Base-by-base conservation (phyloP, 2,888 invertebrate species). In the Phanerotoma sp. region DNA sequence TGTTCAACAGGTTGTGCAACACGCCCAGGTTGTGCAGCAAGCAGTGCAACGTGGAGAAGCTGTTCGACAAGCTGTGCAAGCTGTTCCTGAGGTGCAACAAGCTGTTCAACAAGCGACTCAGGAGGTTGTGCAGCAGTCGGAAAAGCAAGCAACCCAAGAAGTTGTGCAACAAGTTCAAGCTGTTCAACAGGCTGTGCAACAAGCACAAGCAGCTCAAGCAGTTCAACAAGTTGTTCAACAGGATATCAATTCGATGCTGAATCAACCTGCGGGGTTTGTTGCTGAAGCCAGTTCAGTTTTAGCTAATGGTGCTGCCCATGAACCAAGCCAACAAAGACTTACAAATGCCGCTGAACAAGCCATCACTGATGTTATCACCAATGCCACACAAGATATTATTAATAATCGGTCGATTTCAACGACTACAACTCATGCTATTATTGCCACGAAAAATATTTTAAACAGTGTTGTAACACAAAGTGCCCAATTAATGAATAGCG, bases 221-320 rank as follows among this genome's bases (percentile, higher is more conserved):
- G 74, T 77, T 74, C 76, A 77, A 28, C 75, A 77, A 13, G 77
- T 76, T 0, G 77, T 77, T 2, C 75, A 77, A n/a, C 76, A 77
- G 54, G 77, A 77, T 42, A 77, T 77, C 3, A 72, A 74, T 1
- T 74, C 74, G 3, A 74, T 77, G 70, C 56, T 77, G 11, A 74
- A 67, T 38, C 75, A 76, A 33, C 74, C 76, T 0, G 76, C 73
- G 0, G 71, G 74, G 4, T 75, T 77, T 35, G 75, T 77, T 1
- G 77, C 72, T 0, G 76, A 77, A 50, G 77, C 77, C 1, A 77
- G 76, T 33, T 76, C 76, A 0, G 77, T 69, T 0, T 52, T 75
- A 3, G 75, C 75, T 1, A 75, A 70, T 28, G 75, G 73, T 0
- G 77, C 77, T 1, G 72, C 75, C 1, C 74, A 75, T 20, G 76